phyloP scores from a whole-genome alignment of 2,113 vertebrate species.

The Ceratotherium simum region DNA sequence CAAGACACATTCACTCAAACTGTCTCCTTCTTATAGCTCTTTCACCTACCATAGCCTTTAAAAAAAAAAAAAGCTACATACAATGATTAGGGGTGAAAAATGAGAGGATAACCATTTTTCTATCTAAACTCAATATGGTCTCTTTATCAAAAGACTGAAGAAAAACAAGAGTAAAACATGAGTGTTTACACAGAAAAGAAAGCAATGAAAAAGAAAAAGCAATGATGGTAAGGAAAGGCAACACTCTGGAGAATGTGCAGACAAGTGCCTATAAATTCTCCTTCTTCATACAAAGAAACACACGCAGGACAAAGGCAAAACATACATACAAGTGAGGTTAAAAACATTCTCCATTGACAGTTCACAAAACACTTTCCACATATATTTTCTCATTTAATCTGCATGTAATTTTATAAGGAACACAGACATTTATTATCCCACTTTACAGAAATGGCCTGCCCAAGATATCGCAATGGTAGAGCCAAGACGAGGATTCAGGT shows the following conservation, averaged over 20 bases:
- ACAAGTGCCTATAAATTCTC: background rate
- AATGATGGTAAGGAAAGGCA: background rate
- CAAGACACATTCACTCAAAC: background rate
- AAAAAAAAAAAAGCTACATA: background rate
- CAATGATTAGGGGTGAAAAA: background rate
- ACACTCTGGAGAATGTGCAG: background rate
- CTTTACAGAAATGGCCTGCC: background rate
- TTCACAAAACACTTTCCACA: background rate
- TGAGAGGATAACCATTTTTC: background rate
- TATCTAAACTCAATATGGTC: background rate
- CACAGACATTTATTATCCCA: background rate
- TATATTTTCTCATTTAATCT: background rate
- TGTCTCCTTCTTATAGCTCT: background rate
- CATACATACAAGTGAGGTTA: background rate
- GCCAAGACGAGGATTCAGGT: background rate
- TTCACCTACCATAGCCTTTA: background rate
- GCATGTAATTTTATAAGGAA: constrained; percentile 8
- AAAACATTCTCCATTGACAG: background rate
- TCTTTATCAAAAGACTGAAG: background rate
- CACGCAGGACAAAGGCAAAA: background rate
- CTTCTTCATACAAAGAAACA: background rate
- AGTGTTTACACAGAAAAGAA: constrained; percentile 9
- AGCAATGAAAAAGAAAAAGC: background rate
- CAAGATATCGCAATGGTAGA: background rate
- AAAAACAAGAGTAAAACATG: background rate